These are phyloP conservation scores for Neodiprion virginianus DNA, from an alignment of 1,140 invertebrate genomes.

Conservation along the genomic window DNA sequence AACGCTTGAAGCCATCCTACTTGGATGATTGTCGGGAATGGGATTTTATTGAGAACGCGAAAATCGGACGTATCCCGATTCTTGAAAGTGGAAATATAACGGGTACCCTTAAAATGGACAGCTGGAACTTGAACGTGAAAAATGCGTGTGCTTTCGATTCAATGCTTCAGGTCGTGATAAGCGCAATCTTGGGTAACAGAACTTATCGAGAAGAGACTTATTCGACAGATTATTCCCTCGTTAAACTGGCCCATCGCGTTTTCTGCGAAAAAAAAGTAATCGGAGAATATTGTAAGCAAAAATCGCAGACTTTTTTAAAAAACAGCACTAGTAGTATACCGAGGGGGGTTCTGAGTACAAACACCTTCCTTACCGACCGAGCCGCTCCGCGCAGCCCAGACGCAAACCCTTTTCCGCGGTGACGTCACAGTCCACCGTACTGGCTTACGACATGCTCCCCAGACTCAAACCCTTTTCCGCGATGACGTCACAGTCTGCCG, in stretches of 20 bases:
- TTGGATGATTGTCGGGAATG: slow-evolving; percentile 22
- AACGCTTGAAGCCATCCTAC: slow-evolving; percentile 17
- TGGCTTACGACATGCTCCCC: too few species aligned
- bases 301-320: not conserved
- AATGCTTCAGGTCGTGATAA: slow-evolving; percentile 16
- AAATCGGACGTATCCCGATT: slow-evolving; percentile 13
- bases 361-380: too few species aligned
- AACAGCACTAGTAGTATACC: not conserved
- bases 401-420: too few species aligned
- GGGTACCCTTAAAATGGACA: not conserved
- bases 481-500: too few species aligned
- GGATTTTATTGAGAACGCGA: slow-evolving; percentile 16
- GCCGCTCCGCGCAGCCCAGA: too few species aligned
- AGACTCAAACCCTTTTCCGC: too few species aligned
- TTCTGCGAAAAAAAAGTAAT: slow-evolving; percentile 12
- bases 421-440: too few species aligned
- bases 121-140: not conserved
- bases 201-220: slow-evolving; percentile 1
- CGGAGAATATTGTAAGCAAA: slow-evolving; percentile 8
- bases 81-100: slow-evolving; percentile 11
- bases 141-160: slow-evolving; percentile 21
- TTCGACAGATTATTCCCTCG: not conserved
- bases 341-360: too few species aligned
- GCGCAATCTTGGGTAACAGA: slow-evolving; percentile 12
- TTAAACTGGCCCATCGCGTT: slow-evolving; percentile 3